A percentile compares a stretch with the other conserved stretches of the same genome.
These are phyloP conservation scores for Synergus gifuensis DNA, from an alignment of 2,888 invertebrate species.

Conservation along the genomic window DNA sequence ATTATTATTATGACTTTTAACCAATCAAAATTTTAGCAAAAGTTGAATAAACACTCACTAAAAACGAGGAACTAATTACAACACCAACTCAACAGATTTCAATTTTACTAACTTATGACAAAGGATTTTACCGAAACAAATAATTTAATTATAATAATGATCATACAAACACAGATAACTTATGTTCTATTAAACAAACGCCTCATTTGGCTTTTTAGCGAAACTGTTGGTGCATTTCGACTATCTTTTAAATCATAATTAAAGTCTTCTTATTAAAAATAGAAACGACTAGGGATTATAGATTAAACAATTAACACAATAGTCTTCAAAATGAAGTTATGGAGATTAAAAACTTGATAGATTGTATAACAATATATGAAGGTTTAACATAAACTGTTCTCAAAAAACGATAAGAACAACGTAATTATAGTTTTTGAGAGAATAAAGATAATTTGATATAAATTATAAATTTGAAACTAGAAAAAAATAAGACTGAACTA, in stretches of 20 bases:
- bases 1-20: neutral
- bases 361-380: neutral
- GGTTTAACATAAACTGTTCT: neutral
- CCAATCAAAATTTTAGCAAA: neutral
- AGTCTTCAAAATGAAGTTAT: conserved; percentile 9
- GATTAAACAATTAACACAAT: conserved; percentile 6
- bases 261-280: conserved; percentile 8
- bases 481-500: conserved; percentile 58
- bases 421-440: neutral
- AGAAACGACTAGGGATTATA: conserved; percentile 31
- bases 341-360: neutral
- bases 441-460: conserved; percentile 29
- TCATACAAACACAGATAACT: neutral
- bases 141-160: neutral
- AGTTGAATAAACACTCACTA: neutral
- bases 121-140: neutral
- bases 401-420: neutral
- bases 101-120: neutral
- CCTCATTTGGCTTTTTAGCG: neutral
- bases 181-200: neutral
- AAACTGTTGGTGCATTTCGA: neutral
- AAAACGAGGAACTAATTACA: neutral
- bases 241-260: conserved; percentile 4
- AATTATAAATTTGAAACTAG: conserved; percentile 44
- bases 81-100: neutral